Evolutionary conservation across 1,140 invertebrate genomes (phyloP).

Genomic region (Papilio machaon): DNA sequence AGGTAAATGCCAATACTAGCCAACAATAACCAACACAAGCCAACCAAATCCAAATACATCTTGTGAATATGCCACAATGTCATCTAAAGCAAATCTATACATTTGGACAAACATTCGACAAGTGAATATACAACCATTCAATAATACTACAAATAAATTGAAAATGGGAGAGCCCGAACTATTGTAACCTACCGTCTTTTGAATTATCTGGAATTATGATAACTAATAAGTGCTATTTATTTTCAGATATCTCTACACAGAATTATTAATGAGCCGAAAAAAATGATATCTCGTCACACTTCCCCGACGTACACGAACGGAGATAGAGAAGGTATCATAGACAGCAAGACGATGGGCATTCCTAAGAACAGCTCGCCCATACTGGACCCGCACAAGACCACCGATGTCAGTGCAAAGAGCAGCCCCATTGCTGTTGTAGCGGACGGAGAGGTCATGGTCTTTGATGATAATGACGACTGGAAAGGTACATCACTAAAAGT

Average conservation of each 20-base stretch:
- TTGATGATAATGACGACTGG: slow-evolving; percentile 91
- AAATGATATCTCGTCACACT: slow-evolving; percentile 82
- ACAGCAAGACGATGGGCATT: slow-evolving; percentile 72
- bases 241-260: slow-evolving; percentile 75
- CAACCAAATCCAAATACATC: not conserved
- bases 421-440: slow-evolving; percentile 83
- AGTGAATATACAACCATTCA: no score
- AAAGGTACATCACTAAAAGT: slow-evolving; percentile 72
- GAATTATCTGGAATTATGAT: no score
- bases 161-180: no score
- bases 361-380: slow-evolving; percentile 81
- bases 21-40: not conserved
- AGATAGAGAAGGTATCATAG: slow-evolving; percentile 60
- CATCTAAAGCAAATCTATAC: not conserved
- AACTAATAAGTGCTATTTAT: not conserved
- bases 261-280: slow-evolving; percentile 75
- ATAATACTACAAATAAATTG: no score
- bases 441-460: slow-evolving; percentile 89
- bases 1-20: slow-evolving; percentile 52
- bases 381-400: slow-evolving; percentile 76
- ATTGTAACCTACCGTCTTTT: no score
- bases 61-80: not conserved
- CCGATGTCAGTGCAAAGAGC: slow-evolving; percentile 72
- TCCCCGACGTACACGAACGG: slow-evolving; percentile 80
- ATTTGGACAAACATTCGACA: not conserved